A percentile compares a stretch with the other conserved stretches of the same genome.
These are phyloP conservation scores for Gopherus evgoodei DNA, from an alignment of 2,113 vertebrate genomes.

Conservation along the genomic window DNA sequence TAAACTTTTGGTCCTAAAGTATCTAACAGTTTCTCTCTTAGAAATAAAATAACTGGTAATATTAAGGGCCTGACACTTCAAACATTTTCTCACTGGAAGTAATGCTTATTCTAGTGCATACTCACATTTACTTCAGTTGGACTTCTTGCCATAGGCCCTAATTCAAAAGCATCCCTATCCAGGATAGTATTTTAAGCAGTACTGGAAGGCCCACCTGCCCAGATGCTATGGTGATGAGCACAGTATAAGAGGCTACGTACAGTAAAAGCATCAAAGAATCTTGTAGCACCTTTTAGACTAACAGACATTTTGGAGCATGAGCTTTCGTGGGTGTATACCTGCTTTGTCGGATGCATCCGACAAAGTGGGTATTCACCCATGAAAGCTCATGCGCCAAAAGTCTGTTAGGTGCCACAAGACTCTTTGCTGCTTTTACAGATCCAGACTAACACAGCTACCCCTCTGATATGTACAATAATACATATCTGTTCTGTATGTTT, in stretches of 20 bases:
- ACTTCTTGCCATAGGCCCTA: rapidly evolving
- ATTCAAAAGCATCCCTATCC: background rate
- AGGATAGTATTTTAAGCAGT: background rate
- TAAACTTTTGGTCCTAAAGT: background rate
- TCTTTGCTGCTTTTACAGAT: too few relatives aligned
- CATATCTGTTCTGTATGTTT: background rate
- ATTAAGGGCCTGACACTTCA: background rate
- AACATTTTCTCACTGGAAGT: background rate
- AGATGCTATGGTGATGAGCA: background rate
- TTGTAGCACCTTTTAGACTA: too few relatives aligned
- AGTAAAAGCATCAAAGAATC: too few relatives aligned
- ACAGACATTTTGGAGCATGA: too few relatives aligned
- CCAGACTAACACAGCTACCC: too few relatives aligned
- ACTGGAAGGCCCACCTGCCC: background rate
- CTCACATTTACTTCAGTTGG: background rate
- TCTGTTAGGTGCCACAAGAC: too few relatives aligned
- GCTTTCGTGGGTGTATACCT: too few relatives aligned
- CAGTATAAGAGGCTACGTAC: background rate
- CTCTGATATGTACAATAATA: background rate
- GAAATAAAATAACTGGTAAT: background rate
- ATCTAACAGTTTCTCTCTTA: background rate
- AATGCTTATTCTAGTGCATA: background rate
- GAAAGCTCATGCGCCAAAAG: too few relatives aligned
- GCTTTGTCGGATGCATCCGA: too few relatives aligned
- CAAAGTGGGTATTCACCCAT: too few relatives aligned